Conservation (phyloP, 2,888 invertebrate genomes). For the Clunio marinus region DNA sequence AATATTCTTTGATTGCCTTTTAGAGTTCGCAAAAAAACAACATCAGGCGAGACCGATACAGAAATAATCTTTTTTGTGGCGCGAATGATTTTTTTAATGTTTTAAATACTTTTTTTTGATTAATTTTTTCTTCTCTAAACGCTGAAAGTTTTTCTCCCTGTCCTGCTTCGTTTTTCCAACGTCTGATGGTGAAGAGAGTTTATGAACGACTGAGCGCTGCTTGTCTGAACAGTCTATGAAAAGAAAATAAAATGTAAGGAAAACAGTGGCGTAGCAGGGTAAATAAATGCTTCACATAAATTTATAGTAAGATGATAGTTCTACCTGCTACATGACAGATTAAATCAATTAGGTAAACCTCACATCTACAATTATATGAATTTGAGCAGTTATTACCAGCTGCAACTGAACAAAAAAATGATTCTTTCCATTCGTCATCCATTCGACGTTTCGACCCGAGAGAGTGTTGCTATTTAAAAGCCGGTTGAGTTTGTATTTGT, state of each 20-base stretch:
- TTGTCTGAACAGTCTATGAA: background rate
- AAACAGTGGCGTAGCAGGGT: slow-evolving; percentile 22
- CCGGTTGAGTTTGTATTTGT: slow-evolving; percentile 2
- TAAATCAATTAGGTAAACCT: no score
- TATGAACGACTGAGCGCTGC: background rate
- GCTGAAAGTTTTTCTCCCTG: background rate
- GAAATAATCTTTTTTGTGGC: slow-evolving; percentile 18
- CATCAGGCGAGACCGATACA: slow-evolving; percentile 7
- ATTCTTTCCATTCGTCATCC: background rate
- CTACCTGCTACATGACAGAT: no score
- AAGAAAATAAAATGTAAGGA: background rate
- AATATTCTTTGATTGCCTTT: background rate
- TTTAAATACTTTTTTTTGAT: slow-evolving; percentile 19
- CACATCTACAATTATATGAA: no score
- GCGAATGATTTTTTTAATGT: slow-evolving; percentile 24
- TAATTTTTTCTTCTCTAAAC: slow-evolving; percentile 12
- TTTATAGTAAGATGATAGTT: no score
- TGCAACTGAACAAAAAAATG: no score
- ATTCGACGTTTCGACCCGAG: background rate
- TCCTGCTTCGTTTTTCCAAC: background rate
- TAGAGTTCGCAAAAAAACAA: background rate
- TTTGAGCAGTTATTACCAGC: no score
- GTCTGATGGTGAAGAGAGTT: slow-evolving; percentile 1
- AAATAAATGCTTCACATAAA: no score
- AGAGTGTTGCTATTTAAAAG: background rate